Evolutionary conservation across 1,140 invertebrate species (phyloP), one percentile per base, ranked within the genome.

Genomic region (Hesperophylax magnus): DNA sequence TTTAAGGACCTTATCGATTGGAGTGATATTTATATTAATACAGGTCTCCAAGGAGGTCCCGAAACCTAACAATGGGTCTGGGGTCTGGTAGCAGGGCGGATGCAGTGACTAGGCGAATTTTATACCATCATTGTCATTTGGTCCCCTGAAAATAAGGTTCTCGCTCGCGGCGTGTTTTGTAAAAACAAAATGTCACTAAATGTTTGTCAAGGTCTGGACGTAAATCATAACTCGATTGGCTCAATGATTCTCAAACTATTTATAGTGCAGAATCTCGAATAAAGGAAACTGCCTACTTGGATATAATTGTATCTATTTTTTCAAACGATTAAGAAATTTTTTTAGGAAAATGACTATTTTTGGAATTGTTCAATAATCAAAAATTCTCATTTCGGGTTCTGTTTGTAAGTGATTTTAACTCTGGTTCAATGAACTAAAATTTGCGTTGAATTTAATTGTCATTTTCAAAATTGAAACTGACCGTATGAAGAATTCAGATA

Each of bases 21-120:
- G 58, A 61, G 58, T 61, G 58, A 61, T 61, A 61, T 61, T 61
- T 61, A 11, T 61, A 61, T 61, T 61, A 61, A 61, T 61, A 61
- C 39, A 47, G 3, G 8, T 61, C 58, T 61, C 58, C 58, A 8
- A 18, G 58, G 58, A 61, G 58, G 58, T 61, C 58, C 58, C 1
- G 11, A 47, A 47, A 14, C 39, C 11, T 24, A 61, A 61, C 58
- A 61, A 61, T 61, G 58, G 56, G 18, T 61, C 17, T 56, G 20
- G 2, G 2, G 27, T 5, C 39, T 47, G 39, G 58, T 61, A 61
- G 58, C 58, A 14, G 18, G 14, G 24, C 58, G 58, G 58, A 61
- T 61, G 58, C 58, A 20, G 58, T 61, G 58, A 61, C 58, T 61
- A 24, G 58, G 58, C 58, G 58, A 61, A 61, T 61, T 61, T 61